These are phyloP conservation scores for Stenichneumon culpator DNA, from an alignment of 2,888 invertebrate genomes.

Conservation along the genomic window DNA sequence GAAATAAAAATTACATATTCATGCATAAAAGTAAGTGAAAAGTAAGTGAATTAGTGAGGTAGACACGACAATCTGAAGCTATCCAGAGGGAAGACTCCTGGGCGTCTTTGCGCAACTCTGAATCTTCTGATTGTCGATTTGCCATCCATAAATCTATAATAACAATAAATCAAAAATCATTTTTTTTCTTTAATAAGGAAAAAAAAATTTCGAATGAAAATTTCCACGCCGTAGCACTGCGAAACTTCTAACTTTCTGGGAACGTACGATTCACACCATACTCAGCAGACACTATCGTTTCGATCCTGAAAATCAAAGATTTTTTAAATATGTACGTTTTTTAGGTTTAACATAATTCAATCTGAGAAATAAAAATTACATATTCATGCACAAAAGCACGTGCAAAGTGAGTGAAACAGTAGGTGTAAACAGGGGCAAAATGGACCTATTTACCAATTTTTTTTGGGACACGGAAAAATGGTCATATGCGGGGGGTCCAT, in stretches of 20 bases:
- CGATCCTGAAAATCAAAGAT: neutral
- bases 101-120: neutral
- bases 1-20: neutral
- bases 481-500: too few species aligned
- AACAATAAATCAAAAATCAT: neutral
- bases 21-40: neutral
- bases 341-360: neutral
- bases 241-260: neutral
- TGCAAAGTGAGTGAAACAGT: neutral
- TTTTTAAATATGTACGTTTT: neutral
- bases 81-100: neutral
- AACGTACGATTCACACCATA: neutral
- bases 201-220: neutral
- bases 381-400: neutral
- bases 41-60: neutral
- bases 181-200: conserved; percentile 30
- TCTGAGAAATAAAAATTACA: neutral
- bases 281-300: too few species aligned
- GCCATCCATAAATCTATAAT: neutral
- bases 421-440: neutral
- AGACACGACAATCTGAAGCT: conserved; percentile 28
- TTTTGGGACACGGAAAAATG: too few species aligned
- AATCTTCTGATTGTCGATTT: neutral
- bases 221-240: neutral
- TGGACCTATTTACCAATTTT: too few species aligned